Evolutionary conservation across 2,113 vertebrate genomes (phyloP), one percentile per base, ranked within the genome.

Genomic region (Hystrix cristata): DNA sequence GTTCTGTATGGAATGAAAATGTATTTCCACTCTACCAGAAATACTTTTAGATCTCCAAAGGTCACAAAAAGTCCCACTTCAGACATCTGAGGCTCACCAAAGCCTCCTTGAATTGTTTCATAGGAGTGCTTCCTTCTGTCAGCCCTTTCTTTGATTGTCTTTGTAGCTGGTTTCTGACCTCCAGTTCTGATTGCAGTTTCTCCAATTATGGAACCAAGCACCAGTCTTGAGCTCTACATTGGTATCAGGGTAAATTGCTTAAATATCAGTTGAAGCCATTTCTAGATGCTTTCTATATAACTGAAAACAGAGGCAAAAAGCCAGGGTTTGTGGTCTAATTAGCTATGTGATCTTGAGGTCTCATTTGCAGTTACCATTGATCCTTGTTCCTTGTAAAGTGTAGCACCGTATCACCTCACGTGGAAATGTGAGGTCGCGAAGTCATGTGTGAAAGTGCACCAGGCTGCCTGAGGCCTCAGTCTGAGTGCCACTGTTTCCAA

Each of bases 291-390:
- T 96, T 96, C 51, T 10, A 38, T n/a, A 38, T 59, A 89, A 72
- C 55, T 4, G 16, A 67, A 91, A 62, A 60, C 19, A 5, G 12
- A 89, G 38, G 1, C 25, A 86, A 64, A 92, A 64, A 69, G 23
- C 23, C 25, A 38, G 5, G 2, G 2, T 62, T 94, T 95, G 53
- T 86, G 67, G 38, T 93, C 55, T 89, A n/a, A 72, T 79, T 48
- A 69, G 11, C 55, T 46, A 5, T 34, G 65, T 81, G 55, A 95
- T 38, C 46, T 83, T 69, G 62, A 86, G 79, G 74, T 31, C 55
- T 81, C n/a, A 38, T 87, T 90, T 94, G 79, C 7, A 83, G 65
- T 91, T 96, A 67, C 14, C 19, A 51, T 83, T 64, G 23, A 76
- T 74, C 53, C 79, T 51, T 74, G 3, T 83, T 43, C 18, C 48